A percentile compares a stretch with the other conserved stretches of the same genome.
Evolutionary conservation across 1,140 invertebrate species (phyloP).

Genomic region (Odontomachus brunneus): DNA sequence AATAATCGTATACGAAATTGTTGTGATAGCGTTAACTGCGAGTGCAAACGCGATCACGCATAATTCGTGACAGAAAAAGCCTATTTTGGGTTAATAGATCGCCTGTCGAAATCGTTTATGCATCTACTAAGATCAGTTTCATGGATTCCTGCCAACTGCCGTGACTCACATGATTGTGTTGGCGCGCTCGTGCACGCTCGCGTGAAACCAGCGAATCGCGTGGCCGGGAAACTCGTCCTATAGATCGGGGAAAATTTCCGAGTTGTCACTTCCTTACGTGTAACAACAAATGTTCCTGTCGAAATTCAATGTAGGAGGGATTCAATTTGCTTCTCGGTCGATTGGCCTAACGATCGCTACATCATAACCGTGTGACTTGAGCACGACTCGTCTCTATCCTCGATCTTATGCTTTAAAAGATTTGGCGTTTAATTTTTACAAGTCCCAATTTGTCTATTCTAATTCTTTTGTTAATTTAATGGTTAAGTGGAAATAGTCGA

Average conservation of each 20-base stretch:
- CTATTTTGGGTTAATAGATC: conserved; percentile 68
- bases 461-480: no score
- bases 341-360: not conserved
- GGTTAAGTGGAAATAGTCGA: no score
- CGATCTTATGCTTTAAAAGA: no score
- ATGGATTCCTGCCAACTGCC: conserved; percentile 72
- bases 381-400: no score
- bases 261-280: conserved; percentile 45
- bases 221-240: not conserved
- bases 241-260: conserved; percentile 67
- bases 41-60: not conserved
- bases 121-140: conserved; percentile 65
- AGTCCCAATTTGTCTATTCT: no score
- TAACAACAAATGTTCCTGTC: conserved; percentile 5
- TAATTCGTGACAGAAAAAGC: conserved; percentile 26
- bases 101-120: conserved; percentile 70
- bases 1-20: not conserved
- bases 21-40: not conserved
- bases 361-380: no score
- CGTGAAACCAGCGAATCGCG: conserved; percentile 39
- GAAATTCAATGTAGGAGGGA: not conserved
- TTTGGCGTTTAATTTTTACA: no score
- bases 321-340: not conserved
- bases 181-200: conserved; percentile 9
- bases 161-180: conserved; percentile 62